Conservation (phyloP, 2,797 vertebrate species). For the Merluccius polli region DNA sequence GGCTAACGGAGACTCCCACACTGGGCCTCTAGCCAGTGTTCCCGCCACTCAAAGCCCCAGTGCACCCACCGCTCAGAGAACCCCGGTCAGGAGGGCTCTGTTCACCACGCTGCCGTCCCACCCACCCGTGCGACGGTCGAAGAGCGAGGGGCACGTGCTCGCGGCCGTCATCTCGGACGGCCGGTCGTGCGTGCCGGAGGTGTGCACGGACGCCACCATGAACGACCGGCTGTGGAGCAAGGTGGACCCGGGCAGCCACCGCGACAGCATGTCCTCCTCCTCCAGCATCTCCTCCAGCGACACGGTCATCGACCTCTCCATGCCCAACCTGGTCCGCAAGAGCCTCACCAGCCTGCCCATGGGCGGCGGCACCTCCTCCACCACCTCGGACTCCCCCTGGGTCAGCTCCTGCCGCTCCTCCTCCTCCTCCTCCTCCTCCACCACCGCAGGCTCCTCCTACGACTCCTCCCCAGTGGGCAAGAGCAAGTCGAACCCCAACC, state of each 20-base stretch:
- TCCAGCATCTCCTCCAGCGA: constrained; percentile 94
- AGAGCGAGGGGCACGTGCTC: constrained; percentile 72
- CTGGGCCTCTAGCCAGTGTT: constrained; percentile 13
- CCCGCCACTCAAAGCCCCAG: constrained; percentile 6
- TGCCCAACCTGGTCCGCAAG: constrained; percentile 82
- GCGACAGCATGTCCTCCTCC: constrained; percentile 89
- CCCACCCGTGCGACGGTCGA: constrained; percentile 66
- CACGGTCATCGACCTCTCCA: constrained; percentile 88
- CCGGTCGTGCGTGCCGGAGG: constrained; percentile 72
- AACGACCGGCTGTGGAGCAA: constrained; percentile 89
- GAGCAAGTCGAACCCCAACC: constrained; percentile 91
- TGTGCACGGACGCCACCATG: constrained; percentile 80
- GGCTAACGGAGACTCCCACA: constrained; percentile 20
- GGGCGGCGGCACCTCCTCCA: constrained; percentile 28
- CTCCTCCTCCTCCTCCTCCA: background rate
- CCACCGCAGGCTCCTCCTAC: constrained; percentile 50
- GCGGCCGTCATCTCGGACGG: constrained; percentile 18
- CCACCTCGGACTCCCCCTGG: constrained; percentile 49
- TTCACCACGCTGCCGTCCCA: constrained; percentile 48
- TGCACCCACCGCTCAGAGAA: constrained; percentile 19
- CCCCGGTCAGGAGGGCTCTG: constrained; percentile 41
- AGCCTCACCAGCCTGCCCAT: constrained; percentile 70
- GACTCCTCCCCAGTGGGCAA: constrained; percentile 66
- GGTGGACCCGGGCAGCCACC: constrained; percentile 77
- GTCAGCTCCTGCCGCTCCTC: constrained; percentile 44